Percentiles rank a stretch among this genome's conserved stretches.
Conservation (phyloP, 2,888 invertebrate genomes). For the Caradrina kadenii region DNA sequence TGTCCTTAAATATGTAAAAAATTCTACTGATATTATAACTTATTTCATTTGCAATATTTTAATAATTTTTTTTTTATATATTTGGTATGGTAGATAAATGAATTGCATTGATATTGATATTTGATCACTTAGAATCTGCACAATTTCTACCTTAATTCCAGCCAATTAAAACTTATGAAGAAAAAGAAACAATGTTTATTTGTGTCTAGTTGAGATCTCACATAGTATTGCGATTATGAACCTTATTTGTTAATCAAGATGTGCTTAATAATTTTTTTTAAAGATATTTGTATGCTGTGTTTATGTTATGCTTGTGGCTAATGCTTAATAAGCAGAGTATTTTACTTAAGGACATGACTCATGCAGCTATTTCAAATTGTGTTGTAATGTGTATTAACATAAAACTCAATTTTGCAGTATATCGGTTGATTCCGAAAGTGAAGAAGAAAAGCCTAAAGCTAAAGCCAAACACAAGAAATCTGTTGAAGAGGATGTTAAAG, state of each 20-base stretch:
- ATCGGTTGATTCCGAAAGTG: conserved; percentile 85
- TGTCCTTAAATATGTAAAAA: not conserved
- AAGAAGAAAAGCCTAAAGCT: conserved; percentile 85
- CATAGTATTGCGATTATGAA: not conserved
- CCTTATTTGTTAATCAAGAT: not conserved
- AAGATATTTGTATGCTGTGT: no score
- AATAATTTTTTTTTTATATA: no score
- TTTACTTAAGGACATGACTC: not conserved
- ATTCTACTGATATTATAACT: not conserved
- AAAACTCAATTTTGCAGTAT: conserved; percentile 68
- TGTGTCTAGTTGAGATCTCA: not conserved
- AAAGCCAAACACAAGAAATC: conserved; percentile 88
- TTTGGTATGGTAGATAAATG: not conserved
- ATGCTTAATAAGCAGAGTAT: not conserved
- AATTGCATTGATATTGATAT: conserved; percentile 1
- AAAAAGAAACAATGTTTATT: not conserved
- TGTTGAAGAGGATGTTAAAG: conserved; percentile 86
- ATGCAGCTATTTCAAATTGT: conserved; percentile 19
- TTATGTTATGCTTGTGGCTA: no score
- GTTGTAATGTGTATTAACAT: conserved; percentile 11
- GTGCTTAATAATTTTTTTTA: no score
- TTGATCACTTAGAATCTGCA: not conserved
- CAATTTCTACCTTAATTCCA: not conserved
- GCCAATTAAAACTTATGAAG: not conserved
- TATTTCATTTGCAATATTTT: not conserved